A percentile compares a stretch with the other conserved stretches of the same genome.
These are phyloP conservation scores for Drosophila kanekoi DNA, from an alignment of 2,888 invertebrate species.

Conservation along the genomic window DNA sequence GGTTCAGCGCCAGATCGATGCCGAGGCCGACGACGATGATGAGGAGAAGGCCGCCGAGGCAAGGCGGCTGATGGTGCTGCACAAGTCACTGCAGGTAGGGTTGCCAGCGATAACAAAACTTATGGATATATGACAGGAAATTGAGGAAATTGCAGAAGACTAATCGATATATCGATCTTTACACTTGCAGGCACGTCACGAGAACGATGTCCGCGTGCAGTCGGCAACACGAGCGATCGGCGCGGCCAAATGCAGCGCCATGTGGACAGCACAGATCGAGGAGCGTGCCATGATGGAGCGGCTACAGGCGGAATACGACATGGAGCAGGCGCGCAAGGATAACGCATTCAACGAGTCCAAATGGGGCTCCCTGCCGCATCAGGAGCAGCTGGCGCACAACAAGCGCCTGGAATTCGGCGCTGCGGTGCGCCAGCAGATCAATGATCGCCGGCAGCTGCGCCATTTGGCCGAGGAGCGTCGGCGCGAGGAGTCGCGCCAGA, in stretches of 20 bases:
- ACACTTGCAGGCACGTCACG: conserved; percentile 72
- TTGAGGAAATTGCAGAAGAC: no score
- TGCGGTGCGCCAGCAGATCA: conserved; percentile 68
- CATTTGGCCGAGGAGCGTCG: conserved; percentile 61
- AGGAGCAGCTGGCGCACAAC: conserved; percentile 43
- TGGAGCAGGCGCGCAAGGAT: conserved; percentile 86
- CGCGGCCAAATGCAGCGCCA: conserved; percentile 87
- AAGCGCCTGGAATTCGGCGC: conserved; percentile 58
- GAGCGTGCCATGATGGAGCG: conserved; percentile 91
- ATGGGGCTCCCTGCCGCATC: conserved; percentile 52
- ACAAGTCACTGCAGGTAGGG: conserved; percentile 87
- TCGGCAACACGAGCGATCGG: conserved; percentile 86
- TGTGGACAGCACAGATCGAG: conserved; percentile 91
- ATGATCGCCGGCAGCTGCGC: conserved; percentile 52
- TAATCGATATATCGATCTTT: conserved; percentile 3
- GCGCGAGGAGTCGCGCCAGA: conserved; percentile 48
- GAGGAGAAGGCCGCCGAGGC: conserved; percentile 48
- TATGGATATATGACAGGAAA: neutral
- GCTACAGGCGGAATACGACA: conserved; percentile 89
- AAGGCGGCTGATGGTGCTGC: conserved; percentile 86
- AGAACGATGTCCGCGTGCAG: conserved; percentile 55
- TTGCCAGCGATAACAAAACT: neutral
- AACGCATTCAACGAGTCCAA: conserved; percentile 56
- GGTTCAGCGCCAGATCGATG: conserved; percentile 40
- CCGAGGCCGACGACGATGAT: conserved; percentile 51